Conservation (phyloP, 2,888 invertebrate genomes). For the Drosophila anceps region DNA sequence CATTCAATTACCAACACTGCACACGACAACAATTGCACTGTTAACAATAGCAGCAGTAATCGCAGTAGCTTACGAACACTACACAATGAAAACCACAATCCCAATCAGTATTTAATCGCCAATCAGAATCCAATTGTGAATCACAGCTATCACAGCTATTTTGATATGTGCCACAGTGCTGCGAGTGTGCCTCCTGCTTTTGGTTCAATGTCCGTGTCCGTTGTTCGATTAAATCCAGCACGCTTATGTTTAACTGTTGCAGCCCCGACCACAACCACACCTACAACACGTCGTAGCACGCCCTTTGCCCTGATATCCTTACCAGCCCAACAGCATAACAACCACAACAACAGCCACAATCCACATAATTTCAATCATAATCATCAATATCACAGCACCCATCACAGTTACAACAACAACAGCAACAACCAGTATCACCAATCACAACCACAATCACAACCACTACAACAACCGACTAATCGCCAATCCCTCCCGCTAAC, state of each 20-base stretch:
- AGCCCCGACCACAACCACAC: slow-evolving; percentile 36
- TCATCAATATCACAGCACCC: slow-evolving; percentile 55
- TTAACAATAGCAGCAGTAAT: slow-evolving; percentile 36
- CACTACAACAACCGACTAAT: slow-evolving; percentile 82
- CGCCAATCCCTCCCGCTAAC: slow-evolving; percentile 84
- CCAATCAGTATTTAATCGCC: slow-evolving; percentile 30
- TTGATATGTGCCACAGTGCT: slow-evolving; percentile 57
- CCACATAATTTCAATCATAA: slow-evolving; percentile 40
- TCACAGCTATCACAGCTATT: slow-evolving; percentile 51
- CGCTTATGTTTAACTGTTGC: slow-evolving; percentile 73
- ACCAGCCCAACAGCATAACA: slow-evolving; percentile 32
- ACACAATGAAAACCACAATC: slow-evolving; percentile 49
- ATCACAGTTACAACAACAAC: slow-evolving; percentile 48
- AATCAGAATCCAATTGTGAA: slow-evolving; percentile 32
- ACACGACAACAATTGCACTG: slow-evolving; percentile 39
- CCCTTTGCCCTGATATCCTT: slow-evolving; percentile 56
- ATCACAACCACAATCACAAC: slow-evolving; percentile 62
- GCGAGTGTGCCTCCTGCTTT: slow-evolving; percentile 48
- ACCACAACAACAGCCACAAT: slow-evolving; percentile 35
- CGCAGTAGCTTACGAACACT: slow-evolving; percentile 32
- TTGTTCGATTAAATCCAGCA: slow-evolving; percentile 73
- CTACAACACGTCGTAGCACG: slow-evolving; percentile 36
- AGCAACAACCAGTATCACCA: slow-evolving; percentile 36
- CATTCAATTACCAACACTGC: slow-evolving; percentile 43
- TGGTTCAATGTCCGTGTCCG: slow-evolving; percentile 75